Evolutionary conservation across 2,113 vertebrate species (phyloP).

Genomic region (Formicarius rufipectus): DNA sequence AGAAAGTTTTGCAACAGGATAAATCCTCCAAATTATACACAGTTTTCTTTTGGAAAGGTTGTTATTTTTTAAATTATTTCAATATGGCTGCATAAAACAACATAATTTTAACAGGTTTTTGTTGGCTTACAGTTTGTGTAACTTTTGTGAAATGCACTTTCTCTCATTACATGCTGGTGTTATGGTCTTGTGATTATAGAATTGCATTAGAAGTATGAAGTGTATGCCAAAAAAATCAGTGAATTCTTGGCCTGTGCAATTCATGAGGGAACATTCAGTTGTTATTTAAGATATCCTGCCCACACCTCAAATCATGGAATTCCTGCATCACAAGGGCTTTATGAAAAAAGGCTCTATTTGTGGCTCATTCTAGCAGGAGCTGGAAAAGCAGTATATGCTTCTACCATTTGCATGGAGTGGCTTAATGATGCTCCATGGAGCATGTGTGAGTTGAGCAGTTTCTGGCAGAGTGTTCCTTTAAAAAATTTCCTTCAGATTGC

Average conservation of each 20-base stretch:
- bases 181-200: not conserved
- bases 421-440: not conserved
- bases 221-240: not conserved
- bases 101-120: constrained; percentile 24
- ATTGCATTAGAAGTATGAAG: not conserved
- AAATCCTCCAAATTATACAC: not conserved
- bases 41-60: not conserved
- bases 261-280: not conserved
- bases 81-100: not conserved
- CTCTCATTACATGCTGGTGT: constrained; percentile 6
- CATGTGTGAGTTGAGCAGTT: not conserved
- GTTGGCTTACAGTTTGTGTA: constrained; percentile 18
- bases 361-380: not conserved
- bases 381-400: not conserved
- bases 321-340: not conserved
- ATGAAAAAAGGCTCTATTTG: not conserved
- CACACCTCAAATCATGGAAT: not conserved
- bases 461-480: not conserved
- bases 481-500: not conserved
- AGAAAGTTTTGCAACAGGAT: not conserved
- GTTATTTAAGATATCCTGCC: constrained; percentile 2
- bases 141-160: not conserved
- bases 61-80: not conserved
- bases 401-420: not conserved
- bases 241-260: constrained; percentile 1